Conservation (phyloP, 2,113 vertebrate genomes). For the Clarias batrachus region DNA sequence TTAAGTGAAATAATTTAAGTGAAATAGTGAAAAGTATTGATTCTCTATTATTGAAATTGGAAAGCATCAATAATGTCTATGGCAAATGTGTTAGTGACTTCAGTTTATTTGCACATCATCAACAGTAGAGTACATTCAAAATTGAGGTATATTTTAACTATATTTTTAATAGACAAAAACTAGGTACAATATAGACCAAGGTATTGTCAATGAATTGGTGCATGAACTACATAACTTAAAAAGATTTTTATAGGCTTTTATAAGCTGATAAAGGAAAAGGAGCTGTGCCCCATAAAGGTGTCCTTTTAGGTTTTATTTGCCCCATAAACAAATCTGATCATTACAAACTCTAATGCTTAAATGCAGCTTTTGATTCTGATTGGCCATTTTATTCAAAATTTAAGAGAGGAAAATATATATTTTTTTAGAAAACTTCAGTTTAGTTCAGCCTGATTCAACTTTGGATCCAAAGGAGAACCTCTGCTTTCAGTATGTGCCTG, state of each 20-base stretch:
- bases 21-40: not conserved
- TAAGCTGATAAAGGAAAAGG: too few relatives aligned
- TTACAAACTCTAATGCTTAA: too few relatives aligned
- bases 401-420: too few relatives aligned
- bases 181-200: not conserved
- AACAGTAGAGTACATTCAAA: not conserved
- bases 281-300: too few relatives aligned
- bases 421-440: too few relatives aligned
- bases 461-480: not conserved
- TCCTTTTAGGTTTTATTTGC: too few relatives aligned
- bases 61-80: not conserved
- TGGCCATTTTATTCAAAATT: not conserved
- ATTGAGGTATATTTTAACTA: not conserved
- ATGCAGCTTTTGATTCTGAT: not conserved
- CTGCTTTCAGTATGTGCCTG: slow-evolving; percentile 29
- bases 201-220: not conserved
- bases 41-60: not conserved
- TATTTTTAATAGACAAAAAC: not conserved
- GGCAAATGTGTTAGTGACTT: not conserved
- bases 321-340: too few relatives aligned
- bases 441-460: not conserved
- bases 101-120: not conserved
- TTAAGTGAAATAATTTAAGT: too few relatives aligned
- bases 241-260: too few relatives aligned
- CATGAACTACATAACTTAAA: not conserved